phyloP scores from a whole-genome alignment of 1,140 invertebrate genomes.

The Leptinotarsa undecemlineata region DNA sequence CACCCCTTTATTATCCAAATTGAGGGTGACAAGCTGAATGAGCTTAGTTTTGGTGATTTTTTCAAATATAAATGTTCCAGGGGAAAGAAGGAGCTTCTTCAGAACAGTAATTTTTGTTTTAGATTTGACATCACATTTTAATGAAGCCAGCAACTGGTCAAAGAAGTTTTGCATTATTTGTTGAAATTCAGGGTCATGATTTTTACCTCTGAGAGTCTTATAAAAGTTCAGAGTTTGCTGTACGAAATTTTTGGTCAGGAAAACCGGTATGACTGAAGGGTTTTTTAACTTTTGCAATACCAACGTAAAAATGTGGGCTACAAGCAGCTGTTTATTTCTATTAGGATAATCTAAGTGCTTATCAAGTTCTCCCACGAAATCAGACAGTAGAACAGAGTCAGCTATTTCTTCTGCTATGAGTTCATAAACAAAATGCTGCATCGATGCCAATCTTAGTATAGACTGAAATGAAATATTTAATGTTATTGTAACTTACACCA shows the following conservation, averaged over 20 bases:
- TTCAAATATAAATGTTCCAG: slow-evolving; percentile 71
- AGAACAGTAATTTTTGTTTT: slow-evolving; percentile 62
- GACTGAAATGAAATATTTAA: slow-evolving; percentile 56
- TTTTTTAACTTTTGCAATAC: slow-evolving; percentile 40
- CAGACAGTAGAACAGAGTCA: slow-evolving; percentile 55
- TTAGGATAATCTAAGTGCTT: slow-evolving; percentile 62
- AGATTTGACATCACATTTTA: slow-evolving; percentile 58
- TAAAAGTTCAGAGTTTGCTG: slow-evolving; percentile 58
- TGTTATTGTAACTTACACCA: neutral
- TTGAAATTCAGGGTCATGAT: slow-evolving; percentile 56
- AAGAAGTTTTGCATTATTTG: slow-evolving; percentile 59
- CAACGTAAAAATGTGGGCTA: slow-evolving; percentile 47
- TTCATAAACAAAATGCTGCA: slow-evolving; percentile 66
- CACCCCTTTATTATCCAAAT: slow-evolving; percentile 63
- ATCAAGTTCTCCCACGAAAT: slow-evolving; percentile 65
- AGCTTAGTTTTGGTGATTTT: slow-evolving; percentile 69
- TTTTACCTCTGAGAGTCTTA: slow-evolving; percentile 58
- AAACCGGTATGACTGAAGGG: slow-evolving; percentile 35
- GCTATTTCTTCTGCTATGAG: slow-evolving; percentile 60
- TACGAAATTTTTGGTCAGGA: slow-evolving; percentile 52
- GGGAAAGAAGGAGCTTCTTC: slow-evolving; percentile 66
- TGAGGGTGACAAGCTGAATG: slow-evolving; percentile 64
- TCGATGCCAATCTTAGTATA: slow-evolving; percentile 61
- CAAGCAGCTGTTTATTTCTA: slow-evolving; percentile 62
- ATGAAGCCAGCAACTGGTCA: slow-evolving; percentile 56